A percentile compares a stretch with the other conserved stretches of the same genome.
phyloP scores from a whole-genome alignment of 2,888 invertebrate species.

The Smittia sp. region DNA sequence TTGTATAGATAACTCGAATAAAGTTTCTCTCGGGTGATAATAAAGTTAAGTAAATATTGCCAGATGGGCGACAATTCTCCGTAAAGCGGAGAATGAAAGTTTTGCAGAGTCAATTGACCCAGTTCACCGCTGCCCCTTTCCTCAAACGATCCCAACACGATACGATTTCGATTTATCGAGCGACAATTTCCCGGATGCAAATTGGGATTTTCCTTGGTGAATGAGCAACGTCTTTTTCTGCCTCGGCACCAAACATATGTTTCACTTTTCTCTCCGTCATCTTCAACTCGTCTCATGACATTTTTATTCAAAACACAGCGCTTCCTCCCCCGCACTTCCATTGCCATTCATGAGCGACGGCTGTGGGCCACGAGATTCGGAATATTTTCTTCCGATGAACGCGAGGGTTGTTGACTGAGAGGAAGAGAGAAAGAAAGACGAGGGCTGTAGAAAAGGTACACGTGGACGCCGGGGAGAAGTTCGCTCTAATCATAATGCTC shows the following conservation, averaged over 20 bases:
- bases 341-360: no score
- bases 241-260: conserved; percentile 25
- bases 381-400: no score
- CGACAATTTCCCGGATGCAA: no score
- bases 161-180: not conserved
- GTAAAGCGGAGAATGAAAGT: not conserved
- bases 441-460: no score
- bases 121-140: not conserved
- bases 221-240: no score
- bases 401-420: no score
- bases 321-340: no score
- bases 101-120: not conserved
- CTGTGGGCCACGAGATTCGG: no score
- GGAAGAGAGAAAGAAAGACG: no score
- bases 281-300: not conserved
- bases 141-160: not conserved
- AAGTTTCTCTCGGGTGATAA: conserved; percentile 1
- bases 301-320: not conserved
- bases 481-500: no score
- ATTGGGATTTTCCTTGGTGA: no score
- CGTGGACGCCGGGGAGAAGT: no score
- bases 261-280: conserved; percentile 2
- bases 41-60: conserved; percentile 36
- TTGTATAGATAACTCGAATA: not conserved
- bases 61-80: conserved; percentile 8